Percentiles rank a stretch among this genome's conserved stretches.
Conservation (phyloP, 2,113 vertebrate species). For the Myrmecophaga tridactyla region DNA sequence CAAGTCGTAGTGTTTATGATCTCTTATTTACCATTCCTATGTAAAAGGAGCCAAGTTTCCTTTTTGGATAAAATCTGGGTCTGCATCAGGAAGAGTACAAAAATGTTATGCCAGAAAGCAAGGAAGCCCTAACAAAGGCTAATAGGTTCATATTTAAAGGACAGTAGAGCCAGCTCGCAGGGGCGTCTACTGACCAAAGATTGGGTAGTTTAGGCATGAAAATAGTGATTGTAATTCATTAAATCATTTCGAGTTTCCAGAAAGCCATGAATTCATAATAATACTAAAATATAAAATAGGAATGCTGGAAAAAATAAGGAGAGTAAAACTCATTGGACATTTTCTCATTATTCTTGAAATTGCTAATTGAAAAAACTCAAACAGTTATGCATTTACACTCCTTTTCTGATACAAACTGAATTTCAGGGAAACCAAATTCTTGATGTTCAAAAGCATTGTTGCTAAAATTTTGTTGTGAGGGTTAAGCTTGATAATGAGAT, state of each 20-base stretch:
- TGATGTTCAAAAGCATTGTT: constrained; percentile 2
- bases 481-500: not conserved
- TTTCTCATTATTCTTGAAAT: not conserved
- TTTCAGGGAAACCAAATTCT: not conserved
- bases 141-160: not conserved
- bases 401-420: not conserved
- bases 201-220: not conserved
- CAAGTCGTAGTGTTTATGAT: not conserved
- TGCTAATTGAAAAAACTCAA: not conserved
- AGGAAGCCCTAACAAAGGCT: not conserved
- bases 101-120: not conserved
- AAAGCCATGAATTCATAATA: not conserved
- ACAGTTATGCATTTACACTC: not conserved
- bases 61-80: not conserved
- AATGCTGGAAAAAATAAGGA: not conserved
- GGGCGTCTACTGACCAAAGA: not conserved
- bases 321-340: not conserved
- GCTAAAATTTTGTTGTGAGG: not conserved
- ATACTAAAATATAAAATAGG: not conserved
- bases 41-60: not conserved
- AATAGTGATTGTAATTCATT: not conserved
- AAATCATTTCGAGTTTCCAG: not conserved
- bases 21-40: not conserved
- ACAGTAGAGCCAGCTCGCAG: not conserved
- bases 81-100: not conserved